phyloP scores from a whole-genome alignment of 2,113 vertebrate genomes.

The Cathartes aura region DNA sequence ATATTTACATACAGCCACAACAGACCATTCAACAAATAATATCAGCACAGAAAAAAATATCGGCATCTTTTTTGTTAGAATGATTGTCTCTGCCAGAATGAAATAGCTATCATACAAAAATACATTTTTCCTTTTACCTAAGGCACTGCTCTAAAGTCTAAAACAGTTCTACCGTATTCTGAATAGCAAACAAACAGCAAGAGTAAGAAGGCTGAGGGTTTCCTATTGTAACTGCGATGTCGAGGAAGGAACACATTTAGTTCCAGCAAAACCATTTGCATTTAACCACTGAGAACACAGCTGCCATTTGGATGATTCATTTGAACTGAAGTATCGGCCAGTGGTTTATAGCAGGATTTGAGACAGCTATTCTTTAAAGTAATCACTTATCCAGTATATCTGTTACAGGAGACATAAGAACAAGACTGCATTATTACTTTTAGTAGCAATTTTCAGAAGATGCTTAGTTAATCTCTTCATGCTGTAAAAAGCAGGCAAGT shows the following conservation, averaged over 20 bases:
- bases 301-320: background rate
- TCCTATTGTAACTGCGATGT: background rate
- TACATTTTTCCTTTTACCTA: slow-evolving; percentile 78
- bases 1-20: slow-evolving; percentile 84
- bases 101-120: slow-evolving; percentile 80
- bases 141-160: slow-evolving; percentile 86
- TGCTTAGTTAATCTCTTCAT: slow-evolving; percentile 24
- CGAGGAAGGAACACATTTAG: background rate
- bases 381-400: background rate
- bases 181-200: background rate
- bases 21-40: slow-evolving; percentile 70
- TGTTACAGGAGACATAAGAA: background rate
- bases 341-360: background rate
- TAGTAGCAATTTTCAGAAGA: slow-evolving; percentile 8
- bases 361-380: background rate
- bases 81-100: slow-evolving; percentile 89
- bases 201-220: background rate
- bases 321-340: background rate
- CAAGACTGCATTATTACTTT: background rate
- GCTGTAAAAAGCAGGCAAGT: slow-evolving; percentile 20
- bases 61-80: slow-evolving; percentile 60
- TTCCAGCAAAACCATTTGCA: background rate
- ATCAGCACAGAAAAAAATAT: slow-evolving; percentile 66
- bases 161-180: slow-evolving; percentile 52
- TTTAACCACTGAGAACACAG: background rate